Evolutionary conservation across 2,797 vertebrate genomes (phyloP).

Genomic region (Tolypeutes matacus): DNA sequence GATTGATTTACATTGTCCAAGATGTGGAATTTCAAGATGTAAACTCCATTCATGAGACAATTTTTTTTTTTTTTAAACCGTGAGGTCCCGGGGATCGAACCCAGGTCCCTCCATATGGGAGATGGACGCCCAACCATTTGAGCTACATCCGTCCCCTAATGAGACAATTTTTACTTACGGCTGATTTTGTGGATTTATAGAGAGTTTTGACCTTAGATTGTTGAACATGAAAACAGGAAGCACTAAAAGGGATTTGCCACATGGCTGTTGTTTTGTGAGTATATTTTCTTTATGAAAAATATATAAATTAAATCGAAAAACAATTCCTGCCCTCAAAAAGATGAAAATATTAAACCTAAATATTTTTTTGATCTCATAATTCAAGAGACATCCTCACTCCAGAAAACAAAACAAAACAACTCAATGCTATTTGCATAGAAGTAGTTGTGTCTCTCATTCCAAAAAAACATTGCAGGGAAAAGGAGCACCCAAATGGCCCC

Average conservation of each 20-base stretch:
- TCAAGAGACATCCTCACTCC: neutral
- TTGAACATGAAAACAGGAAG: neutral
- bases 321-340: neutral
- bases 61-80: too few relatives aligned
- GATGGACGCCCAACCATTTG: too few relatives aligned
- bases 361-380: neutral
- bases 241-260: neutral
- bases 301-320: neutral
- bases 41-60: neutral
- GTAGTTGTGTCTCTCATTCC: conserved; percentile 8
- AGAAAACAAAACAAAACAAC: neutral
- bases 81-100: too few relatives aligned
- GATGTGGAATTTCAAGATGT: neutral
- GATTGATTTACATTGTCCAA: neutral
- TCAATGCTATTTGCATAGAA: neutral
- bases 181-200: neutral
- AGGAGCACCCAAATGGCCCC: neutral
- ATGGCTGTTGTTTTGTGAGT: conserved; percentile 5
- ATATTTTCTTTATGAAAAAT: conserved; percentile 8
- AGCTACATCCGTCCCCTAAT: too few relatives aligned
- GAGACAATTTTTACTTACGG: neutral
- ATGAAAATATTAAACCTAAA: conserved; percentile 42
- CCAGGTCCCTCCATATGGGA: too few relatives aligned
- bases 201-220: neutral
- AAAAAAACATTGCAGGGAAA: neutral